These are phyloP conservation scores for Ispidina lecontei DNA, from an alignment of 2,797 vertebrate species.

Conservation along the genomic window DNA sequence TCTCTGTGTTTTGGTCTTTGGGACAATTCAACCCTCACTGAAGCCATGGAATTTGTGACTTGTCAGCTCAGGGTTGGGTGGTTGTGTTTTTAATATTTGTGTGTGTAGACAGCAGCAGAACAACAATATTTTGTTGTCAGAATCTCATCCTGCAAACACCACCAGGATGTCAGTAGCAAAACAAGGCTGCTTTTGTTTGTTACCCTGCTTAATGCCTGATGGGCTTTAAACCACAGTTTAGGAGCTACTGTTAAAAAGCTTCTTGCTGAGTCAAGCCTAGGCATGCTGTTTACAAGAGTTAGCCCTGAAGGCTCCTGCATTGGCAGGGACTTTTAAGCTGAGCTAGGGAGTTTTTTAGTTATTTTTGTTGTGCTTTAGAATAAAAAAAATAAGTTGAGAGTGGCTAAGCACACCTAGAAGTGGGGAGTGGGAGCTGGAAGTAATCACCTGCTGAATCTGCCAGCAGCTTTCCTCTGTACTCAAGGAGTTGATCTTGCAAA, in stretches of 20 bases:
- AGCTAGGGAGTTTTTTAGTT: constrained; percentile 55
- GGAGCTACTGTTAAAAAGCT: constrained; percentile 68
- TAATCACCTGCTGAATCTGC: not conserved
- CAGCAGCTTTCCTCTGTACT: not conserved
- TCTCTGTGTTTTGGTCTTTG: not conserved
- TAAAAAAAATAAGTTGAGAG: not conserved
- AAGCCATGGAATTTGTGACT: not conserved
- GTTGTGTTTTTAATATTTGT: not conserved
- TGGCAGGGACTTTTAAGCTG: constrained; percentile 57
- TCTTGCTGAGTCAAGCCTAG: constrained; percentile 71
- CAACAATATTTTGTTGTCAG: constrained; percentile 38
- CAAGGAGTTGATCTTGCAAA: not conserved
- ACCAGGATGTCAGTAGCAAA: constrained; percentile 44
- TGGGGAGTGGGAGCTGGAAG: not conserved
- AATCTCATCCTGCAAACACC: constrained; percentile 45
- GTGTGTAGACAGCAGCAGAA: not conserved
- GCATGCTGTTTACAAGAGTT: constrained; percentile 62
- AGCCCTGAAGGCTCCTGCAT: constrained; percentile 42
- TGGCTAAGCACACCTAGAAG: not conserved
- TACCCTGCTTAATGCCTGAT: constrained; percentile 30
- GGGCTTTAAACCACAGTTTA: constrained; percentile 67
- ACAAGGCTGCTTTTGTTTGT: constrained; percentile 71
- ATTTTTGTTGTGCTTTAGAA: constrained; percentile 32
- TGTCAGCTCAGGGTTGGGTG: not conserved
- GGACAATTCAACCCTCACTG: not conserved